Conservation (phyloP, 2,113 vertebrate species). For the Dolichotis patagonum region DNA sequence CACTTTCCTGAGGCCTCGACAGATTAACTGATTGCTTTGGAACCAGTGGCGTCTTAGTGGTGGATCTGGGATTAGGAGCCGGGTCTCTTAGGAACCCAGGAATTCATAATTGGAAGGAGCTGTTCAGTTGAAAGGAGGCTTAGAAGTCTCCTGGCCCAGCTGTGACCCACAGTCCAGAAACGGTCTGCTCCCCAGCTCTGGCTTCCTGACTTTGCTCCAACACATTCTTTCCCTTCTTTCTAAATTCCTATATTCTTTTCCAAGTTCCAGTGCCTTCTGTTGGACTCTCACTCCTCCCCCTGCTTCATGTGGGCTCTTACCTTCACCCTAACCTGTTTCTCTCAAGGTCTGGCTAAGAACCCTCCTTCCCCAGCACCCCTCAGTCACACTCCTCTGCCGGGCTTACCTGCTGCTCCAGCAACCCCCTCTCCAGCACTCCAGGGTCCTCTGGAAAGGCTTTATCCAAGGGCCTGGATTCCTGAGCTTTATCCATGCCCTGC, state of each 20-base stretch:
- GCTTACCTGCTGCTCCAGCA: conserved; percentile 33
- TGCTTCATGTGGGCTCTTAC: not conserved
- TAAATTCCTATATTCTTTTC: conserved; percentile 50
- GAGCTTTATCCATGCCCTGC: conserved; percentile 77
- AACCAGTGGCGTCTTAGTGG: not conserved
- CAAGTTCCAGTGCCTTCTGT: conserved; percentile 25
- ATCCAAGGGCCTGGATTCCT: conserved; percentile 56
- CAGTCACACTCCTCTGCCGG: not conserved
- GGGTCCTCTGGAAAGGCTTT: conserved; percentile 36
- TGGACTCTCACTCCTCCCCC: not conserved
- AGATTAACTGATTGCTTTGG: conserved; percentile 11
- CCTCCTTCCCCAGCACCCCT: not conserved
- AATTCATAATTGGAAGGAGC: conserved; percentile 64
- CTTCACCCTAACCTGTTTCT: not conserved
- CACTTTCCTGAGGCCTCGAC: conserved; percentile 4
- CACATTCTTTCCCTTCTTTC: conserved; percentile 72
- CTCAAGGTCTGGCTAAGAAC: not conserved
- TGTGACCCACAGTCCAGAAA: conserved; percentile 6
- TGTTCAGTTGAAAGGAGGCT: conserved; percentile 13
- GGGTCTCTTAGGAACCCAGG: conserved; percentile 72
- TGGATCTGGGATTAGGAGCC: conserved; percentile 59
- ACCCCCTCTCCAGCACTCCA: not conserved
- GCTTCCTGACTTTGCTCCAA: conserved; percentile 64
- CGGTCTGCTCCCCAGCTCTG: not conserved
- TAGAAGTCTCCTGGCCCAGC: conserved; percentile 6